Conservation (phyloP, 1,140 invertebrate species). For the Drosophila rhopaloa region DNA sequence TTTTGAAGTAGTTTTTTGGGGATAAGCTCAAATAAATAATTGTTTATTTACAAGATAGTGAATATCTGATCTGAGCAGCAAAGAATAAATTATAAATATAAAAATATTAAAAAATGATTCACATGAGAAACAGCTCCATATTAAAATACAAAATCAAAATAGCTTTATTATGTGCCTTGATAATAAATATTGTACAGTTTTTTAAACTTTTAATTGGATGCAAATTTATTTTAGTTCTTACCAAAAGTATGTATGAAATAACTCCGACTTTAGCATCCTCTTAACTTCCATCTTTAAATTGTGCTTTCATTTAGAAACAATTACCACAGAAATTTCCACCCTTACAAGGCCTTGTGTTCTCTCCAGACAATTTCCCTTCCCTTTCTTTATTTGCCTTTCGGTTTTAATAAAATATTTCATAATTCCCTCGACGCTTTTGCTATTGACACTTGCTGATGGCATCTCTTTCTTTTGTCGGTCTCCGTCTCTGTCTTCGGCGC, state of each 20-base stretch:
- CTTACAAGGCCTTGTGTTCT: constrained; percentile 2
- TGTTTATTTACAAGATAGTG: too few species aligned
- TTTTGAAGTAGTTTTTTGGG: background rate
- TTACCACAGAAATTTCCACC: constrained; percentile 30
- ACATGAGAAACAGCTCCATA: too few species aligned
- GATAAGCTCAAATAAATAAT: too few species aligned
- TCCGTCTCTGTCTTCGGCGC: constrained; percentile 5
- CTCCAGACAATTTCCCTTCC: constrained; percentile 21
- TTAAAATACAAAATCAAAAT: too few species aligned
- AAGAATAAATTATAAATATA: too few species aligned
- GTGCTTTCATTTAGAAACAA: constrained; percentile 44
- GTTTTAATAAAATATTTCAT: constrained; percentile 82
- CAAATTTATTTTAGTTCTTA: background rate
- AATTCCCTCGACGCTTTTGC: constrained; percentile 76
- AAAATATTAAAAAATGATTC: too few species aligned
- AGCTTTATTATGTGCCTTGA: too few species aligned
- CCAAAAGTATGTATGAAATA: background rate
- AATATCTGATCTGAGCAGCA: too few species aligned
- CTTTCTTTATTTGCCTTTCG: constrained; percentile 55
- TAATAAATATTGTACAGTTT: too few species aligned
- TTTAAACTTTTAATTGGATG: too few species aligned
- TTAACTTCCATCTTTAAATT: constrained; percentile 13
- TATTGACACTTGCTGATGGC: constrained; percentile 78
- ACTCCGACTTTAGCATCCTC: background rate
- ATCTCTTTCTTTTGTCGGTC: constrained; percentile 39